Percentiles rank a stretch among this genome's conserved stretches.
These are phyloP conservation scores for Scelioninae gen. 1 DNA, from an alignment of 2,888 invertebrate genomes.

Conservation along the genomic window DNA sequence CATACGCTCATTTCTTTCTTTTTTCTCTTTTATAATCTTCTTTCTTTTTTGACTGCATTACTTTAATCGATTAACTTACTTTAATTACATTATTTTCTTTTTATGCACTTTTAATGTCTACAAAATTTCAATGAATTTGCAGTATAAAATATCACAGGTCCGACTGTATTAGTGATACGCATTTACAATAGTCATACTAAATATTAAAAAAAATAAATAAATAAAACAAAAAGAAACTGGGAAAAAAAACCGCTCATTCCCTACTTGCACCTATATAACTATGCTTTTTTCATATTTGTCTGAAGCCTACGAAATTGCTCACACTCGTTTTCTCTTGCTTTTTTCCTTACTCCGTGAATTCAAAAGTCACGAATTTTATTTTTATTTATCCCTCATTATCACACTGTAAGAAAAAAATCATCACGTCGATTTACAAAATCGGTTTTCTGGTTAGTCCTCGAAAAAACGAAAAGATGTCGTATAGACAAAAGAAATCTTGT, in stretches of 20 bases:
- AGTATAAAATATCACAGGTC: slow-evolving; percentile 45
- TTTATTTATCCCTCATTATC: slow-evolving; percentile 33
- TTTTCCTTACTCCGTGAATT: slow-evolving; percentile 27
- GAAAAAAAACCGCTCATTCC: slow-evolving; percentile 58
- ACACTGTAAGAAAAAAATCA: slow-evolving; percentile 61
- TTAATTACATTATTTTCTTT: background rate
- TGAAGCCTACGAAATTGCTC: slow-evolving; percentile 61
- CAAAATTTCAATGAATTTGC: slow-evolving; percentile 2
- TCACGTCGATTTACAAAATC: slow-evolving; percentile 52
- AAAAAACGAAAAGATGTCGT: slow-evolving; percentile 16
- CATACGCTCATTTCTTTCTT: slow-evolving; percentile 24
- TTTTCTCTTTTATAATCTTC: background rate
- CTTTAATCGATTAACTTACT: no score
- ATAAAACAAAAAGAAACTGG: no score
- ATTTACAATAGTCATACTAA: slow-evolving; percentile 68
- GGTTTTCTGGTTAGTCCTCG: slow-evolving; percentile 1
- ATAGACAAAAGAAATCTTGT: slow-evolving; percentile 37
- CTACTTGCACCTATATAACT: slow-evolving; percentile 70
- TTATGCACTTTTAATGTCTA: background rate
- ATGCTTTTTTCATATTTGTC: slow-evolving; percentile 35
- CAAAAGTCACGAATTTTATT: slow-evolving; percentile 38
- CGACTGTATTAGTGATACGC: slow-evolving; percentile 61
- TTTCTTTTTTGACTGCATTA: background rate
- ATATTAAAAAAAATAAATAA: slow-evolving; percentile 46
- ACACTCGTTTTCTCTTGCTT: slow-evolving; percentile 38